Conservation (phyloP, 92 coral and sea anemone genomes). For the Epizoanthus rinbou region DNA sequence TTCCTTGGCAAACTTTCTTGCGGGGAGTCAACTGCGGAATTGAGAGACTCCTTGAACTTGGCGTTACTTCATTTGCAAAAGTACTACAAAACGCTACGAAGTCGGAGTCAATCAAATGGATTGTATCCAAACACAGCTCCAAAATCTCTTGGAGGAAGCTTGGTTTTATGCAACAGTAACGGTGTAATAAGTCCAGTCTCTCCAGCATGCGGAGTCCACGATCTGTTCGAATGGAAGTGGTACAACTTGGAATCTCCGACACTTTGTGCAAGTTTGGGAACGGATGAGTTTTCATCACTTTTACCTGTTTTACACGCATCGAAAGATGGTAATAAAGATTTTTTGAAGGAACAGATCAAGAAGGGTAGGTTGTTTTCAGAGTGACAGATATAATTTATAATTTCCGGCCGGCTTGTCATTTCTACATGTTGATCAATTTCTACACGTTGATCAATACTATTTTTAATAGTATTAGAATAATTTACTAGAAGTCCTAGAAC, state of each 20-base stretch:
- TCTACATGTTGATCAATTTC: no score
- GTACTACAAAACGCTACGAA: conserved; percentile 84
- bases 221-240: conserved; percentile 91
- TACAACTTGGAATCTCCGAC: conserved; percentile 81
- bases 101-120: conserved; percentile 64
- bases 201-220: conserved; percentile 81
- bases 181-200: conserved; percentile 88
- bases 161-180: conserved; percentile 62
- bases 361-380: conserved; percentile 58
- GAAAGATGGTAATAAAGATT: conserved; percentile 68
- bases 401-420: no score
- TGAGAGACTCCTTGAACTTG: conserved; percentile 86
- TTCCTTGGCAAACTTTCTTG: conserved; percentile 81
- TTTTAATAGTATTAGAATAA: no score
- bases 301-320: conserved; percentile 76
- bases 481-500: no score
- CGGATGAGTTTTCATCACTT: conserved; percentile 78
- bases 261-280: conserved; percentile 80
- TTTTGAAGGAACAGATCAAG: conserved; percentile 58
- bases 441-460: no score
- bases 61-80: conserved; percentile 82
- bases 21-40: conserved; percentile 83
- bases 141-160: conserved; percentile 65
- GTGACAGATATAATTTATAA: no score
- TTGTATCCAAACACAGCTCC: conserved; percentile 55